Percentiles rank a stretch among this genome's conserved stretches.
Evolutionary conservation across 2,797 vertebrate species (phyloP).

Genomic region (Pseudomugil gertrudae): DNA sequence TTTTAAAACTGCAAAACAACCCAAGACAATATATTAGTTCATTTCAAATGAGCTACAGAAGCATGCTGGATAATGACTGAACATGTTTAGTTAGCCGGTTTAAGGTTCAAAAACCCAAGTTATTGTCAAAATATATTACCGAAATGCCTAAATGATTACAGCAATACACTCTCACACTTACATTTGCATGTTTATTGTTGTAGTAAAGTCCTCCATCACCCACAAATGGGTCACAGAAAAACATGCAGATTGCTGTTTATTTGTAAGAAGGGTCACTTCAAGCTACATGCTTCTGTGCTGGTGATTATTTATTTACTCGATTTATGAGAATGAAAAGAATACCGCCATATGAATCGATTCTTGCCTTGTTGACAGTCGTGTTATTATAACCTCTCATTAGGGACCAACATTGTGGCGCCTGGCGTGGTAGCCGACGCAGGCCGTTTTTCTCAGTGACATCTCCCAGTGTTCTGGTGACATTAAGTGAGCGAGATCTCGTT

Average conservation of each 20-base stretch:
- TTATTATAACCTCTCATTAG: constrained; percentile 73
- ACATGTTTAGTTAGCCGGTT: background rate
- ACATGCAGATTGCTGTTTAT: constrained; percentile 38
- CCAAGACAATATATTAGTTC: background rate
- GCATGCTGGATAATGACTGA: background rate
- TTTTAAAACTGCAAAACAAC: background rate
- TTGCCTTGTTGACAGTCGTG: constrained; percentile 80
- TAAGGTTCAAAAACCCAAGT: background rate
- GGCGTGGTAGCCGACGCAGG: constrained; percentile 58
- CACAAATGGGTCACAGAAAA: constrained; percentile 43
- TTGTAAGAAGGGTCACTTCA: constrained; percentile 28
- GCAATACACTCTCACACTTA: constrained; percentile 1
- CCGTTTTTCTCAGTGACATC: constrained; percentile 66
- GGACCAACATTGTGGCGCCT: constrained; percentile 68
- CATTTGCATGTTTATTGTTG: constrained; percentile 16
- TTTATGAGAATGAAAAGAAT: constrained; percentile 64
- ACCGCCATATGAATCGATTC: constrained; percentile 69
- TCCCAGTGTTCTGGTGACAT: constrained; percentile 44
- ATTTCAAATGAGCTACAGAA: background rate
- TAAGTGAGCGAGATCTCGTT: constrained; percentile 36
- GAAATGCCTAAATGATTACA: constrained; percentile 18
- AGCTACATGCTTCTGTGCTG: constrained; percentile 47
- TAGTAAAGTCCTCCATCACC: constrained; percentile 60
- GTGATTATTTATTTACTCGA: constrained; percentile 75
- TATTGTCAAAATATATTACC: background rate